Evolutionary conservation across 2,113 vertebrate species (phyloP).

Genomic region (Theropithecus gelada): DNA sequence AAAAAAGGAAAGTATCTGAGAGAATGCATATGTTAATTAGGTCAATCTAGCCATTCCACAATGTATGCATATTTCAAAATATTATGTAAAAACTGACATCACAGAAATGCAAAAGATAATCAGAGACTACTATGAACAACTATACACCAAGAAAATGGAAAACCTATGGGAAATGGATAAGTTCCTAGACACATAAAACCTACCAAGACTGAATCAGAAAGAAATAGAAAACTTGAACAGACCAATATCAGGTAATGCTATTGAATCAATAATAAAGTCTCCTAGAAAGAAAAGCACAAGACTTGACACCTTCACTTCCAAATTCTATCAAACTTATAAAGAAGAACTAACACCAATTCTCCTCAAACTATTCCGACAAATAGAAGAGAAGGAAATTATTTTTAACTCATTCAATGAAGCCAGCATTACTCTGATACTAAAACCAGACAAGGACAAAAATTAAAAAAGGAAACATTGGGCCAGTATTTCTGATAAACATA

Average conservation of each 20-base stretch:
- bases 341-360: background rate
- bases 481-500: background rate
- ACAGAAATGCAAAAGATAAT: background rate
- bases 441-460: background rate
- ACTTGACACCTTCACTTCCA: background rate
- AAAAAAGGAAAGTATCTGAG: background rate
- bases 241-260: background rate
- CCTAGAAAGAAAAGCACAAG: background rate
- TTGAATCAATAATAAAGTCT: background rate
- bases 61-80: background rate
- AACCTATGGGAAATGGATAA: background rate
- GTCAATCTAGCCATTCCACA: background rate
- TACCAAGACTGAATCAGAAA: background rate
- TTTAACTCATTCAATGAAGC: background rate
- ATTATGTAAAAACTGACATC: background rate
- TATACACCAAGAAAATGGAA: background rate
- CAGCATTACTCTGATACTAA: background rate
- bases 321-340: background rate
- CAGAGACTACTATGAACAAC: background rate
- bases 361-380: background rate
- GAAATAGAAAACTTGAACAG: background rate
- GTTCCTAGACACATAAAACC: background rate
- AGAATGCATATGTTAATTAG: background rate
- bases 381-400: background rate
- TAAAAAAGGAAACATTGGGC: background rate